Conservation (phyloP, 2,797 vertebrate species). For the Astyanax mexicanus region DNA sequence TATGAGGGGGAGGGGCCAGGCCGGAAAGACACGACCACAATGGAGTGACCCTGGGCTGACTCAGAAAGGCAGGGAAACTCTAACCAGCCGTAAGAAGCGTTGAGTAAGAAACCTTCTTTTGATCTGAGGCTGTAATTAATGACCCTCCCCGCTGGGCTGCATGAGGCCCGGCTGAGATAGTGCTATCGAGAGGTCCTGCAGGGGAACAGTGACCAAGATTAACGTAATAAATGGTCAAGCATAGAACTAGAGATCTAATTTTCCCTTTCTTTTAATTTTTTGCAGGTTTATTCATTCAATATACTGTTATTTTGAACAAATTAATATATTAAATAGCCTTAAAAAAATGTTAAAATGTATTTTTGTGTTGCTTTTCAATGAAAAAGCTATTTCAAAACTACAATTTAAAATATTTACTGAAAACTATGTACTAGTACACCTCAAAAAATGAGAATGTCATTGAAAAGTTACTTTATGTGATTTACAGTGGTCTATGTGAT, state of each 20-base stretch:
- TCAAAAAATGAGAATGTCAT: no score
- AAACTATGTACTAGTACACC: no score
- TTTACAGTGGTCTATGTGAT: no score
- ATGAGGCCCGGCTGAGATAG: neutral
- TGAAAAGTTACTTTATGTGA: no score
- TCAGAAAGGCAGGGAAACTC: conserved; percentile 24
- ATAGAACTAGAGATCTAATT: neutral
- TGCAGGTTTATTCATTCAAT: no score
- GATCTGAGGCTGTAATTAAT: conserved; percentile 35
- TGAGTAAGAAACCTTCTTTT: neutral
- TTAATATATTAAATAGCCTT: no score
- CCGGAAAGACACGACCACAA: conserved; percentile 59
- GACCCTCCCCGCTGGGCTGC: conserved; percentile 3
- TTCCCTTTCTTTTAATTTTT: no score
- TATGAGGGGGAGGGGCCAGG: conserved; percentile 7
- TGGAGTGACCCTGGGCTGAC: conserved; percentile 29
- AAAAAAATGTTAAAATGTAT: no score
- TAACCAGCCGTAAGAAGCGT: neutral
- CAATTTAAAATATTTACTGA: no score
- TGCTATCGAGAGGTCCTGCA: conserved; percentile 29
- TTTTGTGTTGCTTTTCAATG: no score
- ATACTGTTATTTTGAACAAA: no score
- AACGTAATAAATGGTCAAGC: conserved; percentile 16
- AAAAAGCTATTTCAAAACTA: no score
- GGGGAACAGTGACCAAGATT: conserved; percentile 10